phyloP scores from a whole-genome alignment of 2,888 invertebrate species.

The Xestia rhomboidea region DNA sequence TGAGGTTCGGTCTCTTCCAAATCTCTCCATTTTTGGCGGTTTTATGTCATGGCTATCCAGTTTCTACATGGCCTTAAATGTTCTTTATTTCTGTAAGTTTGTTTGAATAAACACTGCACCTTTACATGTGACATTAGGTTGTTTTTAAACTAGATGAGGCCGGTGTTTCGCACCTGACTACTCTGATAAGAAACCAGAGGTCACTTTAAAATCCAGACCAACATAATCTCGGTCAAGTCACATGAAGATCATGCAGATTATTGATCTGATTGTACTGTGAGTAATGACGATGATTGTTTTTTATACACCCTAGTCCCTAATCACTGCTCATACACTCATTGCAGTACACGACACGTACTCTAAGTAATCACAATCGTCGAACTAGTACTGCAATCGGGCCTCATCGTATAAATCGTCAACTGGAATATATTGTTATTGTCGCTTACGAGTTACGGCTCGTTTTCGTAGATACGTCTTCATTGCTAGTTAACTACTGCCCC shows the following conservation, averaged over 20 bases:
- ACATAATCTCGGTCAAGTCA: not conserved
- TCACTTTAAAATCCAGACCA: not conserved
- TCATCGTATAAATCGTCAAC: conserved; percentile 41
- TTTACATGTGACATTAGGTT: not conserved
- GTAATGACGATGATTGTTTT: not conserved
- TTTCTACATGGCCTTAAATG: no score
- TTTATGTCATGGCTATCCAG: no score
- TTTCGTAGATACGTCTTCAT: conserved; percentile 52
- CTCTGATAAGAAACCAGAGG: not conserved
- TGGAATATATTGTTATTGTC: conserved; percentile 54
- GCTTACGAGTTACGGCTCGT: conserved; percentile 34
- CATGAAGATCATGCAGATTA: not conserved
- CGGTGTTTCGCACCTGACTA: not conserved
- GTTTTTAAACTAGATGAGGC: not conserved
- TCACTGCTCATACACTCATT: not conserved
- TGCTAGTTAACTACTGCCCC: conserved; percentile 41
- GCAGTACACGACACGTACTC: conserved; percentile 7
- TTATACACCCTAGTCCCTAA: not conserved
- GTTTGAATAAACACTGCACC: not conserved
- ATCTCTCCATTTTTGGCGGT: no score
- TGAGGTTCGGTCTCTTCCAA: no score
- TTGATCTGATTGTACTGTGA: not conserved
- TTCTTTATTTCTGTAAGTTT: no score
- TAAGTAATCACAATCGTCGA: conserved; percentile 33
- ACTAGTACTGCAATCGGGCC: conserved; percentile 26